Evolutionary conservation across 2,888 invertebrate species (phyloP).

Genomic region (Gnatocerus cornutus): DNA sequence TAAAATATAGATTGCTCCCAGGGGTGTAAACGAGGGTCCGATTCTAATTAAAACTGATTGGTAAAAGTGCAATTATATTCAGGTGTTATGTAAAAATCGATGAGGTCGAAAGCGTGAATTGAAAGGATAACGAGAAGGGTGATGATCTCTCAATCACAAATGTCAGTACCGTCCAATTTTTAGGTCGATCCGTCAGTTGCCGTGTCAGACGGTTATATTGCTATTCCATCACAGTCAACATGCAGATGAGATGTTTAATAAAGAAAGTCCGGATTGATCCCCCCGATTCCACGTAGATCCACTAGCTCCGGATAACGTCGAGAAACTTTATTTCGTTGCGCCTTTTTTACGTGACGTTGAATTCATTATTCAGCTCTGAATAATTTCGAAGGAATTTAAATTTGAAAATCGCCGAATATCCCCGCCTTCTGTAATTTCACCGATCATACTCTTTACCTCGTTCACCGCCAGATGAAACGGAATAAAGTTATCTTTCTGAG

Average conservation of each 20-base stretch:
- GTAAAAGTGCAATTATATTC: background rate
- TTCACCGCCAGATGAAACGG: conserved; percentile 30
- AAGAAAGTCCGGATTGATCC: conserved; percentile 54
- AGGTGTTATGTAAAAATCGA: background rate
- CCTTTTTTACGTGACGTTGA: conserved; percentile 42
- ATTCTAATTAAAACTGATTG: conserved; percentile 3
- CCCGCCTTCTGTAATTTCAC: conserved; percentile 19
- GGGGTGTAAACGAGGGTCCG: too few relatives aligned
- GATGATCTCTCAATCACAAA: conserved; percentile 47
- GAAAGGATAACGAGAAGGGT: conserved; percentile 43
- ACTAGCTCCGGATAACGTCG: conserved; percentile 31
- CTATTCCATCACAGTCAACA: conserved; percentile 63
- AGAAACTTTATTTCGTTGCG: conserved; percentile 44
- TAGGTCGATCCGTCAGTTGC: conserved; percentile 50
- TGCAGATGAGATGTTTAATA: conserved; percentile 66
- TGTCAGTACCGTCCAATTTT: conserved; percentile 47
- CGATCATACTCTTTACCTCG: conserved; percentile 23
- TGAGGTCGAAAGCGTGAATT: conserved; percentile 16
- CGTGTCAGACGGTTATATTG: conserved; percentile 58
- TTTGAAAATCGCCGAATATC: conserved; percentile 39
- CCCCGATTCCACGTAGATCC: conserved; percentile 43
- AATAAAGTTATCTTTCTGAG: conserved; percentile 49
- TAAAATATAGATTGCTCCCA: too few relatives aligned
- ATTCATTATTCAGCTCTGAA: conserved; percentile 41
- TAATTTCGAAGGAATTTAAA: conserved; percentile 39